Evolutionary conservation across 2,888 invertebrate genomes (phyloP).

Genomic region (Sylvicola cinctus): DNA sequence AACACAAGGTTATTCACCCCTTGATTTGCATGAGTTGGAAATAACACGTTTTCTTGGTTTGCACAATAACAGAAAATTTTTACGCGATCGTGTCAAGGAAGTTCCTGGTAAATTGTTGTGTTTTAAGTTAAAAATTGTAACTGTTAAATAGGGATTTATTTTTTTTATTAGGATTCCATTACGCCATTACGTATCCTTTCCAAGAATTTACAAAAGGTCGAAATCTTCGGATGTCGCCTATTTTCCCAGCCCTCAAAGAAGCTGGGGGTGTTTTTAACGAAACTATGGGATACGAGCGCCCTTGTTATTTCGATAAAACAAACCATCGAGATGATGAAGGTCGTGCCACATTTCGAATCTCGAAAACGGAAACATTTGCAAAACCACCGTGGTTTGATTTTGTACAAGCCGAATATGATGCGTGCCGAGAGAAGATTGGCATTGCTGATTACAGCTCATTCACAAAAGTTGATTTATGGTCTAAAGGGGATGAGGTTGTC

Average conservation of each 20-base stretch:
- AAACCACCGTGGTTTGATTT: constrained; percentile 87
- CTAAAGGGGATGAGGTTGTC: constrained; percentile 72
- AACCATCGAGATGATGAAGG: constrained; percentile 20
- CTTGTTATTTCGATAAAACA: constrained; percentile 64
- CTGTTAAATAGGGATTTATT: too few species aligned
- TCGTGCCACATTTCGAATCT: constrained; percentile 33
- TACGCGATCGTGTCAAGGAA: constrained; percentile 78
- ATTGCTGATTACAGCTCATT: constrained; percentile 94
- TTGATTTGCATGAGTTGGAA: constrained; percentile 77
- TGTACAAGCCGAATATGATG: constrained; percentile 75
- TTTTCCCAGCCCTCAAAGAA: constrained; percentile 76
- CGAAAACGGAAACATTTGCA: constrained; percentile 65
- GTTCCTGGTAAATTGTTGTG: constrained; percentile 46
- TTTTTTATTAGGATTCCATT: constrained; percentile 59
- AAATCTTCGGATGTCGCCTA: constrained; percentile 82
- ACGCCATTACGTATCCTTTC: constrained; percentile 63
- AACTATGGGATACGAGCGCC: constrained; percentile 94
- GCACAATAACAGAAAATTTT: constrained; percentile 86
- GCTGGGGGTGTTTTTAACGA: constrained; percentile 91
- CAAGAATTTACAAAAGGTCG: constrained; percentile 73
- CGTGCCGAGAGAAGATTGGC: constrained; percentile 81
- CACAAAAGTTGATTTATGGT: constrained; percentile 88
- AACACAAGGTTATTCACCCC: constrained; percentile 52
- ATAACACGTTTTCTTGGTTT: constrained; percentile 76
- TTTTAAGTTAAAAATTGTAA: too few species aligned